Evolutionary conservation across 2,888 invertebrate species (phyloP), one percentile per base, ranked within the genome.

Genomic region (Stramonita haemastoma): DNA sequence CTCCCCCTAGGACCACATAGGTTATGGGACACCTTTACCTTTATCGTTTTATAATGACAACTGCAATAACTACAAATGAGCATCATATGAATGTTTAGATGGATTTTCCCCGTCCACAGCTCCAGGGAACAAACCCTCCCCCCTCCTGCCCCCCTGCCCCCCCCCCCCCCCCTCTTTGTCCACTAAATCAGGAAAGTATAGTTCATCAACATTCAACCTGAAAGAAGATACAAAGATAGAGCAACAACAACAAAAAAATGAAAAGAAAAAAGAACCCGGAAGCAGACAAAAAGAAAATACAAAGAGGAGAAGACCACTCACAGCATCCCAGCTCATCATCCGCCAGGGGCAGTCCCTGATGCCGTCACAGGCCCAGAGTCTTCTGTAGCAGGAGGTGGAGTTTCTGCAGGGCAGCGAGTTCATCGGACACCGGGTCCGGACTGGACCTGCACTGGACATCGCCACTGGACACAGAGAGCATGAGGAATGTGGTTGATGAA

Each of bases 261-360:
- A n/a, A n/a, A 73, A 73, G n/a, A 73, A 26, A 73, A 22, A 73
- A 60, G 11, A 60, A 13, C 60, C 15, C 4, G 22, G 1, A 2
- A 60, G 22, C 60, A 19, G 22, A 60, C 60, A 60, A 15, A 19
- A 15, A 22, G 46, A 46, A 5, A 8, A 46, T 46, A 46, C 8
- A 46, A 8, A 46, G 46, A 46, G n/a, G n/a, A n/a, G n/a, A n/a
- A n/a, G n/a, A n/a, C n/a, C 0, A 84, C 84, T 84, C 84, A 84
- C 84, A 56, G 56, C 84, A 84, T 46, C 84, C 57, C 84, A 84
- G 56, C n/a, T 84, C 84, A 19, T 84, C 56, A 57, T 84, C 84
- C 11, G 84, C 56, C 34, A 84, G 57, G 57, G 84, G 84, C 57
- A 56, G 57, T 56, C 57, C 56, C 84, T n/a, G n/a, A 29, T 57